A percentile compares a stretch with the other conserved stretches of the same genome.
phyloP scores from a whole-genome alignment of 2,888 invertebrate genomes.

The Notodonta ziczac region DNA sequence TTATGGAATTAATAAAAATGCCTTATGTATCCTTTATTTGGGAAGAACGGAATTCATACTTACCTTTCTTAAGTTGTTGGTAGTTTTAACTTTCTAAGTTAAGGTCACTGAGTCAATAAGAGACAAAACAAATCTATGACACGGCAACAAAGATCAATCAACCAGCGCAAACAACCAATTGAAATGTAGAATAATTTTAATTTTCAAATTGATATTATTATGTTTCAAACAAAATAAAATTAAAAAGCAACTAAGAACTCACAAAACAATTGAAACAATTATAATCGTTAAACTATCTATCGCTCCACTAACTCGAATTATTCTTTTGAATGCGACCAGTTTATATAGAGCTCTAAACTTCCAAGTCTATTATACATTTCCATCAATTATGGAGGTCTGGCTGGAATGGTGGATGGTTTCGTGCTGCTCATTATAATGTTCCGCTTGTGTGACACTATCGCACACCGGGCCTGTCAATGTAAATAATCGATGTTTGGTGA shows the following conservation, averaged over 20 bases:
- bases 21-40: background rate
- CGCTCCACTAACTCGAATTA: constrained; percentile 28
- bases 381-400: constrained; percentile 28
- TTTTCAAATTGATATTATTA: too few relatives aligned
- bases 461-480: constrained; percentile 50
- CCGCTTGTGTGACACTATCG: constrained; percentile 56
- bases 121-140: too few relatives aligned
- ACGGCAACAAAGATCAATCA: too few relatives aligned
- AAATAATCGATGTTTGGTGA: constrained; percentile 48
- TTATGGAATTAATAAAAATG: too few relatives aligned
- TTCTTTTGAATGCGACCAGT: constrained; percentile 33
- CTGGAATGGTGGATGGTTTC: constrained; percentile 41
- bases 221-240: background rate
- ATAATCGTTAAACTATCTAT: constrained; percentile 40
- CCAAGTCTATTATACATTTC: background rate
- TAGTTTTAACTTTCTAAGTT: too few relatives aligned
- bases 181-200: too few relatives aligned
- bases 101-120: too few relatives aligned
- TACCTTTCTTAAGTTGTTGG: too few relatives aligned
- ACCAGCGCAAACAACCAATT: too few relatives aligned
- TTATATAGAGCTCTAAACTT: constrained; percentile 9
- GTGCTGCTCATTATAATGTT: constrained; percentile 66
- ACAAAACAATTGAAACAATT: constrained; percentile 39
- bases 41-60: too few relatives aligned
- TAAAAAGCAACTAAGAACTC: constrained; percentile 14